These are phyloP conservation scores for Limonius californicus DNA, from an alignment of 1,140 invertebrate genomes.

Conservation along the genomic window DNA sequence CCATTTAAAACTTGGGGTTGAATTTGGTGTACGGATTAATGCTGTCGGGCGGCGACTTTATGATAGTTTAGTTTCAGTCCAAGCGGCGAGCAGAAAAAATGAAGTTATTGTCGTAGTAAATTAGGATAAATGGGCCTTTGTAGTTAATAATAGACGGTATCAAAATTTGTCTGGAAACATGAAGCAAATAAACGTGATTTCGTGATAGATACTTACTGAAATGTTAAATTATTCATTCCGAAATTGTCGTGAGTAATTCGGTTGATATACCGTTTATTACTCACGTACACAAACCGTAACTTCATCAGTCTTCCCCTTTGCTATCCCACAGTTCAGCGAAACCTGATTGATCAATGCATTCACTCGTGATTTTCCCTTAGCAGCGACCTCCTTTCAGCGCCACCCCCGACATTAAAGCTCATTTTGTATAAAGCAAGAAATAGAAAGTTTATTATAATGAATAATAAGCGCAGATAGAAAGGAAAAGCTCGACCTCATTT, in stretches of 20 bases:
- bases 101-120: no score
- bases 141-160: no score
- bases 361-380: not conserved
- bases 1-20: no score
- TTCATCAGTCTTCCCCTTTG: not conserved
- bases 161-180: no score
- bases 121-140: no score
- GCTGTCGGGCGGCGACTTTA: no score
- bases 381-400: not conserved
- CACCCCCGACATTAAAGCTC: not conserved
- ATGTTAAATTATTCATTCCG: not conserved
- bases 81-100: not conserved
- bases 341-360: not conserved
- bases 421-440: not conserved
- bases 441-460: not conserved
- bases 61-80: not conserved
- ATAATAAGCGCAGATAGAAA: not conserved
- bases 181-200: no score
- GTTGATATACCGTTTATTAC: not conserved
- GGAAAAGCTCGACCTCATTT: no score
- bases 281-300: not conserved
- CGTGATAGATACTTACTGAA: not conserved
- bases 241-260: not conserved
- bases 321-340: not conserved
- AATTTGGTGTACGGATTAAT: no score